Evolutionary conservation across 2,888 invertebrate genomes (phyloP), one percentile per base, ranked within the genome.

Genomic region (Standfussiana lucernea): DNA sequence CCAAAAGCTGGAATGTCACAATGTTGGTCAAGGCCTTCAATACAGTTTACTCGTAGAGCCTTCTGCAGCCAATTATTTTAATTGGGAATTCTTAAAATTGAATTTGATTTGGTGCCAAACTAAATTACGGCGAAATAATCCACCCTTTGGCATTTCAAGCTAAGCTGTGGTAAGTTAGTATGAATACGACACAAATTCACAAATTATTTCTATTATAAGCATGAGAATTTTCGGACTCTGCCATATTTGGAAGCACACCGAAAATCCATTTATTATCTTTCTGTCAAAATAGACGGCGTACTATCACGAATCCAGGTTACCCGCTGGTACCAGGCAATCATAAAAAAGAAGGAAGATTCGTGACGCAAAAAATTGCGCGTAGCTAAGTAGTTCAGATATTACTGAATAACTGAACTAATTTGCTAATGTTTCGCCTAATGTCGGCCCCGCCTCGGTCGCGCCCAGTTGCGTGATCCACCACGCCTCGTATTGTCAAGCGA

Each of bases 361-460:
- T 84, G 85, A 66, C 77, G 35, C 50, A 53, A 85, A 85, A 75
- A 21, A 74, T n/a, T n/a, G n/a, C n/a, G n/a, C n/a, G n/a, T n/a
- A n/a, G n/a, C n/a, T n/a, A n/a, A n/a, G n/a, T n/a, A n/a, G n/a
- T n/a, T n/a, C n/a, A n/a, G n/a, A n/a, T n/a, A n/a, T n/a, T n/a
- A n/a, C n/a, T n/a, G n/a, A n/a, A 73, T 84, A 72, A 61, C 65
- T 37, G 50, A 75, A 59, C 82, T 89, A 88, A 90, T 90, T 90
- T 87, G 86, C 80, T 90, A 90, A 90, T 88, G 87, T 85, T 87
- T 84, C 64, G 62, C 77, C 85, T 86, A 86, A 90, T 85, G 80
- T 80, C 68, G 74, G 79, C 82, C 84, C 82, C 78, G 84, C 82
- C 90, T 84, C 71, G 65, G 79, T 81, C 90, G 80, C 90, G 82